Evolutionary conservation across 2,888 invertebrate species (phyloP).

Genomic region (Seira sanloemensis): DNA sequence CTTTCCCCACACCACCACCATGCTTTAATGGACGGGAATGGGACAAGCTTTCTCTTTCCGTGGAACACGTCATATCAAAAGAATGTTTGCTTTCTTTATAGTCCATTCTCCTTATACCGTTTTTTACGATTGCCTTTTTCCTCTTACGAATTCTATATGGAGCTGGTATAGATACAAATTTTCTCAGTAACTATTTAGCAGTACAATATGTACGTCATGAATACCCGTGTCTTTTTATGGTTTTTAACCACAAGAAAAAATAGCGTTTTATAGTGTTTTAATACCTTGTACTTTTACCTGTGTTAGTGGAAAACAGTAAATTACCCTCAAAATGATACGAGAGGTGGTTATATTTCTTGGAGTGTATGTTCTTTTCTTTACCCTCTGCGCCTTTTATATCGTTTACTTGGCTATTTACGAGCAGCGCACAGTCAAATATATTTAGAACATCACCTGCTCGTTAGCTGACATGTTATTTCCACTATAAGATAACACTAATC

Average conservation of each 20-base stretch:
- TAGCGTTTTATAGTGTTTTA: neutral
- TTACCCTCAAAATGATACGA: too few relatives aligned
- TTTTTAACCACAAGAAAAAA: neutral
- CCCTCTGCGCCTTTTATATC: neutral
- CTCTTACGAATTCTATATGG: neutral
- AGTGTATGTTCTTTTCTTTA: neutral
- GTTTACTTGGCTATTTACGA: neutral
- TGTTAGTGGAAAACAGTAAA: neutral
- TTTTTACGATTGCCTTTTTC: too few relatives aligned
- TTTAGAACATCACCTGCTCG: neutral
- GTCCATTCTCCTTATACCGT: slow-evolving; percentile 26
- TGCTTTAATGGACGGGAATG: neutral
- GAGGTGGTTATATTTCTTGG: too few relatives aligned
- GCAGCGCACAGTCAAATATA: neutral
- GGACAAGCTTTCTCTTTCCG: slow-evolving; percentile 6
- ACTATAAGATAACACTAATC: neutral
- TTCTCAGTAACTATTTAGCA: neutral
- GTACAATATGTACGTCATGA: neutral
- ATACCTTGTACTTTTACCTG: neutral
- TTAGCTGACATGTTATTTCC: neutral
- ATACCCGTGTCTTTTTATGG: neutral
- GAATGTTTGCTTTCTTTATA: neutral
- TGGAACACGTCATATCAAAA: neutral
- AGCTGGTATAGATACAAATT: neutral
- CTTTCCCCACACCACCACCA: neutral